Evolutionary conservation across 2,888 invertebrate species (phyloP), one percentile per base, ranked within the genome.

Genomic region (Syritta pipiens): DNA sequence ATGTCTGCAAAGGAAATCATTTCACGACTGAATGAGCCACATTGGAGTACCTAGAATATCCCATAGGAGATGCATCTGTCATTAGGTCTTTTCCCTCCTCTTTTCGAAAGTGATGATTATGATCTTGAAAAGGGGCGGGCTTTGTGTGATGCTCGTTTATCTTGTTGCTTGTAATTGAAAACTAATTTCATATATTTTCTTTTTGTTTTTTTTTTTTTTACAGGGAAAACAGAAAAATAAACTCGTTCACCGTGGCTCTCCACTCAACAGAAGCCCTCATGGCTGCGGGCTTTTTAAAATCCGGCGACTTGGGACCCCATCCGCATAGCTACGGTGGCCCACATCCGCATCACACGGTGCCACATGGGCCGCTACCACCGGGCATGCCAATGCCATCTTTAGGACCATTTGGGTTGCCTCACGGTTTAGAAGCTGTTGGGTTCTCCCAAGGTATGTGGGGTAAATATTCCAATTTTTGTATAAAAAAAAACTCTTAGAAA

Each of bases 391-490:
- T 89, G 89, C 86, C 89, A 51, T 88, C 89, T 32, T 83, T 89
- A 75, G 88, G 87, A 84, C 89, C 88, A 84, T 89, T 89, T 85
- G 89, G 89, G 84, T 85, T 89, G 84, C 88, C 89, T 82, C 89
- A 89, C 83, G 89, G 89, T 82, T 84, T 89, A 83, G 89, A 89
- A 84, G 88, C 89, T 82, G 89, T 89, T 85, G 89, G 89, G 86
- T 89, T 89, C 84, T 87, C 89, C 86, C 89, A 89, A 89, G 89
- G 89, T 89, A 89, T 89, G 89, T 89, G 89, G 89, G 89, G 89
- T 89, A 89, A 89, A 88, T 89, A 89, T 88, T 86, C 83, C 77
- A 81, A 77, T 81, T 82, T 81, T 81, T 79, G 65, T 71, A 74
- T 74, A 74, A 32, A 32, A 22, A n/a, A n/a, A n/a, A n/a, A n/a